Conservation (phyloP, 2,113 vertebrate species). For the Alligator mississippiensis region DNA sequence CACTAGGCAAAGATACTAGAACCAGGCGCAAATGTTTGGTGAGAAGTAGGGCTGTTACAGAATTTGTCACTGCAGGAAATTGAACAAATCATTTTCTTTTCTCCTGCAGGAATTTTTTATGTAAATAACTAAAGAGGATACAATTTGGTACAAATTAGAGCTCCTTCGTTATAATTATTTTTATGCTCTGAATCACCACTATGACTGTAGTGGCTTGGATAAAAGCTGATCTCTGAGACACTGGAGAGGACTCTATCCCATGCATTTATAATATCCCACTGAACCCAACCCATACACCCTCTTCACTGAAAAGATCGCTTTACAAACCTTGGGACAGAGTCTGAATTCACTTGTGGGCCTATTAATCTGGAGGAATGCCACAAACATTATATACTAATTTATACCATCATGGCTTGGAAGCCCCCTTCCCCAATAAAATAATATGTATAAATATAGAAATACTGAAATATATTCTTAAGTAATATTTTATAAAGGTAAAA, state of each 20-base stretch:
- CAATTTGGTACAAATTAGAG: background rate
- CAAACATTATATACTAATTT: background rate
- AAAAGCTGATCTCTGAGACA: background rate
- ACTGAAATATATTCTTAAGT: background rate
- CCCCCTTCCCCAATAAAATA: too few species aligned
- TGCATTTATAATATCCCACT: background rate
- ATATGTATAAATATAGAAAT: too few species aligned
- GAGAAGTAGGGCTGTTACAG: background rate
- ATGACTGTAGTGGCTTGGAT: background rate
- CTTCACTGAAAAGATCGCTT: background rate
- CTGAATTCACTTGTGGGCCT: background rate
- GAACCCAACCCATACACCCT: background rate
- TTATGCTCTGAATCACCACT: background rate
- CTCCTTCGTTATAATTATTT: background rate
- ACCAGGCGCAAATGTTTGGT: background rate
- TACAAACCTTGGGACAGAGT: background rate
- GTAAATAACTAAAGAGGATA: slow-evolving; percentile 20
- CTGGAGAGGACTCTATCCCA: background rate
- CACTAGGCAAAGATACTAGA: background rate
- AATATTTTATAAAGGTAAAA: background rate
- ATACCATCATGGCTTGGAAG: too few species aligned
- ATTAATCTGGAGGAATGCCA: background rate
- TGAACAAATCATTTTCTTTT: background rate
- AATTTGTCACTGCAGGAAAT: background rate
- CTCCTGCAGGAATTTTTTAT: background rate